Conservation (phyloP, 1,140 invertebrate species). For the Nephotettix cincticeps region DNA sequence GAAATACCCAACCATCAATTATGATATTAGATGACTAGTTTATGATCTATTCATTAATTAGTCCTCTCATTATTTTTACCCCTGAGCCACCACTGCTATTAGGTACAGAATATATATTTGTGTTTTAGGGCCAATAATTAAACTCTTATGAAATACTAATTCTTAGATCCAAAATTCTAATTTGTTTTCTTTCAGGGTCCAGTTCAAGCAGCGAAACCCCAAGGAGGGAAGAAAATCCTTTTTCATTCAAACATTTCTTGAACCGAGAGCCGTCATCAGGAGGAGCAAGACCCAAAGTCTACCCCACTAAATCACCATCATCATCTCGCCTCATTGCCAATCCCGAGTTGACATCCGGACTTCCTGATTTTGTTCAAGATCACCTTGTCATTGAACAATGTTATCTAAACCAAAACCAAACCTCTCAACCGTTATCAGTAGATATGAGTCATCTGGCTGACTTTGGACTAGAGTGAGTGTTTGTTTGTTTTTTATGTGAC, state of each 20-base stretch:
- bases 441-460: slow-evolving; percentile 54
- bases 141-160: neutral
- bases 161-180: neutral
- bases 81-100: no score
- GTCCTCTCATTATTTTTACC: no score
- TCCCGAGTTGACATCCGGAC: slow-evolving; percentile 46
- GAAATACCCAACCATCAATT: no score
- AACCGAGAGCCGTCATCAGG: slow-evolving; percentile 50
- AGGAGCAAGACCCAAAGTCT: slow-evolving; percentile 34
- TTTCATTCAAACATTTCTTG: slow-evolving; percentile 80
- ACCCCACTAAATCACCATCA: slow-evolving; percentile 29
- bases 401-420: slow-evolving; percentile 44
- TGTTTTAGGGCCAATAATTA: neutral
- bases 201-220: slow-evolving; percentile 49
- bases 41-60: no score
- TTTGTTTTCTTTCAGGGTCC: slow-evolving; percentile 9
- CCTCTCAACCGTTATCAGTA: slow-evolving; percentile 35
- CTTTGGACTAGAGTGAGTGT: slow-evolving; percentile 21
- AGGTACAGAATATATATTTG: no score
- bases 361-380: slow-evolving; percentile 62
- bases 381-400: slow-evolving; percentile 59
- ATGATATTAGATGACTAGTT: no score
- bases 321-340: slow-evolving; percentile 22
- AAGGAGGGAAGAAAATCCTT: slow-evolving; percentile 67
- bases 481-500: no score